Percentiles rank a stretch among this genome's conserved stretches.
Evolutionary conservation across 2,888 invertebrate genomes (phyloP).

Genomic region (Pseudolycoriella hygida): DNA sequence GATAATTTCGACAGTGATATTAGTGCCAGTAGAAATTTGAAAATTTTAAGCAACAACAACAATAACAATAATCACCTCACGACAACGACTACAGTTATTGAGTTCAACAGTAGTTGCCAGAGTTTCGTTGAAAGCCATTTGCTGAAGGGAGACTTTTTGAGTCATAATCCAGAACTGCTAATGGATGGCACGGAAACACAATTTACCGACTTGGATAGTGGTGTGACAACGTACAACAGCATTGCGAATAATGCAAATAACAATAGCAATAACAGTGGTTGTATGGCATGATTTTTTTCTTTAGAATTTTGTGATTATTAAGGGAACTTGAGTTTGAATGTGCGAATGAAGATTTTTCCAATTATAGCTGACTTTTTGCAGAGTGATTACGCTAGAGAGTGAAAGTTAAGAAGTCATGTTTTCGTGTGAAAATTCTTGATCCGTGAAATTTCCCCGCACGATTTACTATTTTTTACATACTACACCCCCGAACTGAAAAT

Average conservation of each 20-base stretch:
- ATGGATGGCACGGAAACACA: constrained; percentile 22
- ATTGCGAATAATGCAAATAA: constrained; percentile 14
- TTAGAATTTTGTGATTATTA: neutral
- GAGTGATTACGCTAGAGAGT: too few species aligned
- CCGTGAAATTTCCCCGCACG: too few species aligned
- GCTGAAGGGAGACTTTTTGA: constrained; percentile 20
- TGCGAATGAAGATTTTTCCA: too few species aligned
- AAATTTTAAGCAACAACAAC: constrained; percentile 14
- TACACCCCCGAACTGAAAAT: too few species aligned
- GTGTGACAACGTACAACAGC: constrained; percentile 21
- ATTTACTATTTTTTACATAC: too few species aligned
- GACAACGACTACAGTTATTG: constrained; percentile 12
- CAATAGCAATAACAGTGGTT: constrained; percentile 20
- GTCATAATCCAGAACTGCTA: constrained; percentile 21
- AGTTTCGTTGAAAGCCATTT: constrained; percentile 11
- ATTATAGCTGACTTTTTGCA: too few species aligned
- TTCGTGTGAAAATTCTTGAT: too few species aligned
- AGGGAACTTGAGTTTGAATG: too few species aligned
- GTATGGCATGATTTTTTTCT: constrained; percentile 21
- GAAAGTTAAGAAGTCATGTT: too few species aligned
- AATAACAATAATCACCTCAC: constrained; percentile 10
- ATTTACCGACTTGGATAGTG: constrained; percentile 27
- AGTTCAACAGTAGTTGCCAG: constrained; percentile 6
- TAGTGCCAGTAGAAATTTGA: neutral
- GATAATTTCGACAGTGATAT: constrained; percentile 21